Evolutionary conservation across 2,888 invertebrate species (phyloP), one percentile per base, ranked within the genome.

Genomic region (Conops quadrifasciatus): DNA sequence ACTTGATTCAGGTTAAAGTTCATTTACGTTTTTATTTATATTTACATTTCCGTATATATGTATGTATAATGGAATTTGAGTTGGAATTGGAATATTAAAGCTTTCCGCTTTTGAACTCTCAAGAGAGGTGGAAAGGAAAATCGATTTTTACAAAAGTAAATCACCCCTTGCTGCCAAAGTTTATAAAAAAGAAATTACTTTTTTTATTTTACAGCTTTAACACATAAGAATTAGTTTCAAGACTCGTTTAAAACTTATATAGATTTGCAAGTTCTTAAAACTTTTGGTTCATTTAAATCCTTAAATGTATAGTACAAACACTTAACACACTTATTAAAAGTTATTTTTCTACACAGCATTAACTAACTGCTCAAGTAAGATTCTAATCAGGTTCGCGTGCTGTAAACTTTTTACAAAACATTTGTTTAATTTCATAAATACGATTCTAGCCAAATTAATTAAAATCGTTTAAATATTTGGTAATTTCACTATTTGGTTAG

Each of bases 311-410:
- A 7, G 36, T 21, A 67, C 3, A 60, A 67, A 30, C 53, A 51
- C 56, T 62, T 30, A 19, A 74, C 64, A 28, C 26, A 59, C 28
- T 67, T 69, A 71, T 72, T 63, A 64, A 56, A 72, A 74, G 51
- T 24, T 60, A 59, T 59, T 64, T 30, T 65, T 58, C 16, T 26
- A 59, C 66, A 51, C 30, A 59, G 43, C 36, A 21, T 15, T 24
- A 59, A 67, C 47, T 28, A 62, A 68, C 19, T 26, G 49, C 16
- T 36, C 36, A 36, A 36, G 36, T 36, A 36, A 36, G 9, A 60
- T 69, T 73, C 78, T 78, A 81, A 76, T 80, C 81, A 73, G 81
- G 81, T 78, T 80, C 79, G 71, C 79, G 77, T 74, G 77, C 74
- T 77, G 78, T 75, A 69, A 70, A 74, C 74, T 76, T 79, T 79